Percentiles rank a stretch among this genome's conserved stretches.
Conservation (phyloP, 2,888 invertebrate genomes). For the Drosophila subquinaria region DNA sequence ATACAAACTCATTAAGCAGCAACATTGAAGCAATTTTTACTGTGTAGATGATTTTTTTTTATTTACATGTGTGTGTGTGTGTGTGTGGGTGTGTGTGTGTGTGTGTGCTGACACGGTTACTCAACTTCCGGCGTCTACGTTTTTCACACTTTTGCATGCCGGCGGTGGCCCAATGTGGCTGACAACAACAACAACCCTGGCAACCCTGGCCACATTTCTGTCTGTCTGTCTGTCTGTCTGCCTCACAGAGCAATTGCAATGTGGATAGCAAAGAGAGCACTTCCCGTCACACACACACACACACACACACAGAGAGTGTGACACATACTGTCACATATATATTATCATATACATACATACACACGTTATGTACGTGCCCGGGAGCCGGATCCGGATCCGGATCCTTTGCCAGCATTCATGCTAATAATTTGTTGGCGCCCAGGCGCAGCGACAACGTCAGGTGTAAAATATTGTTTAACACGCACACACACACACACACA, state of each 20-base stretch:
- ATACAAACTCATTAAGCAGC: slow-evolving; percentile 67
- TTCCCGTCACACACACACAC: slow-evolving; percentile 56
- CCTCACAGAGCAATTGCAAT: slow-evolving; percentile 16
- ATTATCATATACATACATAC: background rate
- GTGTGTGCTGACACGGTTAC: slow-evolving; percentile 44
- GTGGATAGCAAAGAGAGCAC: slow-evolving; percentile 28
- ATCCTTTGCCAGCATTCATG: slow-evolving; percentile 76
- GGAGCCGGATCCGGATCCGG: slow-evolving; percentile 59
- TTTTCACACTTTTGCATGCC: slow-evolving; percentile 51
- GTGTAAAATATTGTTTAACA: slow-evolving; percentile 79
- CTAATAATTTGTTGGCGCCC: slow-evolving; percentile 77
- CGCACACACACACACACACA: slow-evolving; percentile 29
- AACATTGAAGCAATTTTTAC: slow-evolving; percentile 55
- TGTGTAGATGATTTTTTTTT: background rate
- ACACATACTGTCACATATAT: slow-evolving; percentile 9
- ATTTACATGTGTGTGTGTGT: background rate
- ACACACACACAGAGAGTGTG: slow-evolving; percentile 5
- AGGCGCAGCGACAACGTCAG: slow-evolving; percentile 63
- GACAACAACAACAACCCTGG: slow-evolving; percentile 14
- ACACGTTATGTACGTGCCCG: slow-evolving; percentile 29
- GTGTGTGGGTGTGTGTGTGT: background rate
- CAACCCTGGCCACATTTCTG: background rate
- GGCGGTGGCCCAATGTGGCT: slow-evolving; percentile 29
- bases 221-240: too few species aligned
- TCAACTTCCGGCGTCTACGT: slow-evolving; percentile 65